Percentiles rank a stretch among this genome's conserved stretches.
phyloP scores from a whole-genome alignment of 2,888 invertebrate species.

The Onchidella celtica region DNA sequence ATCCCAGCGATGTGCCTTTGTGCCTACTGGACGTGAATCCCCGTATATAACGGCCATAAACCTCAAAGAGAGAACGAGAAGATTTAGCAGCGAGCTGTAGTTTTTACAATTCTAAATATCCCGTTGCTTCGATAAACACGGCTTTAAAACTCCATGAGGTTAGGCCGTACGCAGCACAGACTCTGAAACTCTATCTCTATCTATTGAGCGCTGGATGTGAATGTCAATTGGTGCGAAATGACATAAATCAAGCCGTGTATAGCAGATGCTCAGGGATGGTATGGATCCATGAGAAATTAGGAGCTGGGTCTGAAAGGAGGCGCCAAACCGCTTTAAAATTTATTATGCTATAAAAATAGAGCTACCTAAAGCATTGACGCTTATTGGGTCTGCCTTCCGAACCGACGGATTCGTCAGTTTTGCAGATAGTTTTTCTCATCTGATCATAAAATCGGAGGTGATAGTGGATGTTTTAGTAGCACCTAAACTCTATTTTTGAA shows the following conservation, averaged over 20 bases:
- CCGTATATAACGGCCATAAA: constrained; percentile 17
- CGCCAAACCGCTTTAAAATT: no score
- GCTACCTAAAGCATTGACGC: no score
- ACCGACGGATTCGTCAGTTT: no score
- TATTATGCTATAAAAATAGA: no score
- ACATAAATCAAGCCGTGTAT: background rate
- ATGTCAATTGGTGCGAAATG: background rate
- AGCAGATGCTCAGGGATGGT: background rate
- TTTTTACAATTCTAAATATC: background rate
- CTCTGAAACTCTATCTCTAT: background rate
- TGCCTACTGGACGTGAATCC: background rate
- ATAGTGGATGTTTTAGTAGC: no score
- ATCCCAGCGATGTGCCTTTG: background rate
- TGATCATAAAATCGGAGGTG: no score
- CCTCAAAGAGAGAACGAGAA: constrained; percentile 1
- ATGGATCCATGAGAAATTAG: no score
- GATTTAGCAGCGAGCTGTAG: constrained; percentile 15
- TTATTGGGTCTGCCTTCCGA: no score
- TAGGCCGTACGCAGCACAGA: background rate
- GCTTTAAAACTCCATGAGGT: background rate
- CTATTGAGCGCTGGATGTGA: background rate
- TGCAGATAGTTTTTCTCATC: no score
- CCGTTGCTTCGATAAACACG: constrained; percentile 5
- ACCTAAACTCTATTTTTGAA: no score
- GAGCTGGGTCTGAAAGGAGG: no score